Evolutionary conservation across 2,888 invertebrate species (phyloP).

Genomic region (Epistrophe eligans): DNA sequence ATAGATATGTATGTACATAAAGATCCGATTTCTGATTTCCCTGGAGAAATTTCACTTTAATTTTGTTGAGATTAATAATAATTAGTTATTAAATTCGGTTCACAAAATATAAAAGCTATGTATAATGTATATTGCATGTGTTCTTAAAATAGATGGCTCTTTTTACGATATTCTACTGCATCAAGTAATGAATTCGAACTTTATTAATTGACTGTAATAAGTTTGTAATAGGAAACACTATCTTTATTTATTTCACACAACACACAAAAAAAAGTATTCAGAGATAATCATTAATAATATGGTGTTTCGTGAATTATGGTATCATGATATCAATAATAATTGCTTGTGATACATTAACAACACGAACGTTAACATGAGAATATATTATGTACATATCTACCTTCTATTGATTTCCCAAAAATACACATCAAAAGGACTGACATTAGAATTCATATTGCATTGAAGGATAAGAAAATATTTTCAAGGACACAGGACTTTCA

Average conservation of each 20-base stretch:
- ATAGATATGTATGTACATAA: too few species aligned
- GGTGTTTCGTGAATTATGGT: neutral
- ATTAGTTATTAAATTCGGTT: too few species aligned
- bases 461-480: neutral
- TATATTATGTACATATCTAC: neutral
- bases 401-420: neutral
- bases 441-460: neutral
- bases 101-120: neutral
- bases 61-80: too few species aligned
- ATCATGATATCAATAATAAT: neutral
- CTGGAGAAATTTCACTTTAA: too few species aligned
- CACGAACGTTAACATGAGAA: neutral
- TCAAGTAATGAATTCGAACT: neutral
- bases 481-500: neutral
- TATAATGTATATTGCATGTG: neutral
- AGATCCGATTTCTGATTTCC: too few species aligned
- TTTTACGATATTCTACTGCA: neutral
- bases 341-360: neutral
- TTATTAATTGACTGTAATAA: conserved; percentile 8
- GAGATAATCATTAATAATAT: neutral
- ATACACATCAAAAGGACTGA: neutral
- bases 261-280: neutral
- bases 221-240: neutral
- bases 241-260: neutral
- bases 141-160: neutral